Evolutionary conservation across 1,140 invertebrate genomes (phyloP), one percentile per base, ranked within the genome.

Genomic region (Theocolax elegans): DNA sequence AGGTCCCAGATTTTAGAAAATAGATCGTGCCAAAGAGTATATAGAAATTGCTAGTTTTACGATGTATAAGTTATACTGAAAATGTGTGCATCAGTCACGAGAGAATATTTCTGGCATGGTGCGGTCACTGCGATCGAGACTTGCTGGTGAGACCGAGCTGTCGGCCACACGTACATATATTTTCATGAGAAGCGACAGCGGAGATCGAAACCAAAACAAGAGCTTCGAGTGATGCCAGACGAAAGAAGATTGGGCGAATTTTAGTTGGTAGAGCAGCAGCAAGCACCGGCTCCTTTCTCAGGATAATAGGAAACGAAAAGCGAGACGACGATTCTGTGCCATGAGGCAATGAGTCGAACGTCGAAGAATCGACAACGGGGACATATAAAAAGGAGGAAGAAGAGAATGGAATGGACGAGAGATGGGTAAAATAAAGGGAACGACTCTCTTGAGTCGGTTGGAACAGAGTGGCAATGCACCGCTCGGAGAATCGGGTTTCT

Each of bases 91-190:
- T 54, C 51, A 35, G 29, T 27, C 13, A 54, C 15, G 51, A 35
- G 51, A 35, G 51, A 54, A 54, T 54, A 54, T 54, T 54, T 54
- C 51, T 53, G 49, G 25, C 46, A n/a, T n/a, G n/a, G n/a, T n/a
- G n/a, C 31, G 31, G 31, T 35, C 31, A 35, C 31, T 6, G 10
- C n/a, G n/a, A n/a, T n/a, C n/a, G n/a, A n/a, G n/a, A 15, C 12
- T 3, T 49, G 19, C 15, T 6, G 0, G 15, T 29, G 6, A 13
- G 7, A 21, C 4, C 12, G 13, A 51, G 25, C n/a, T 25, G 49
- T 27, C 25, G 10, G 49, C 21, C 10, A 35, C 10, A 25, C 23
- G 12, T 13, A 51, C 27, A 15, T 51, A 27, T 12, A 15, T 27
- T 10, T 27, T 13, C 19, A 23, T 23, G 12, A 51, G 10, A 13